A percentile compares a stretch with the other conserved stretches of the same genome.
These are phyloP conservation scores for Hemistola chrysoprasaria DNA, from an alignment of 2,888 invertebrate genomes.

Conservation along the genomic window DNA sequence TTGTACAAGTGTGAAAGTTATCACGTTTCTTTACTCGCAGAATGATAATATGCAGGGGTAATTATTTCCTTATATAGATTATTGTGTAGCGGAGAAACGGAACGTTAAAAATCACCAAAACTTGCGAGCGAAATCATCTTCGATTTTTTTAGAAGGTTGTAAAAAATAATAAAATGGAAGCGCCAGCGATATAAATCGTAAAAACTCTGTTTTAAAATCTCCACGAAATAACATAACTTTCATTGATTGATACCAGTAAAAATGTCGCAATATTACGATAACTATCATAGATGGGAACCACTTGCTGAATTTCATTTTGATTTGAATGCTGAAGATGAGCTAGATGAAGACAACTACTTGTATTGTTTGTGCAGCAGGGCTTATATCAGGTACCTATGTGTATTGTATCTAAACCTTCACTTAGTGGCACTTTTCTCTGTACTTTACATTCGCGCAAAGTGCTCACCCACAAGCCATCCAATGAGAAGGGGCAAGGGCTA, in stretches of 20 bases:
- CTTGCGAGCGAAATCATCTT: constrained; percentile 12
- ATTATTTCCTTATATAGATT: background rate
- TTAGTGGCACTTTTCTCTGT: too few relatives aligned
- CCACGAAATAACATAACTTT: background rate
- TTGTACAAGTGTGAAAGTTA: constrained; percentile 1
- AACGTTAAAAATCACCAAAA: constrained; percentile 6
- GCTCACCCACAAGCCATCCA: too few relatives aligned
- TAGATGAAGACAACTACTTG: constrained; percentile 77
- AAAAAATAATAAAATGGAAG: constrained; percentile 13
- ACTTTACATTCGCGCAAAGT: too few relatives aligned
- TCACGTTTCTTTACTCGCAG: background rate
- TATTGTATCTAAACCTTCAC: too few relatives aligned
- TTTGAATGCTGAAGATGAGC: constrained; percentile 59
- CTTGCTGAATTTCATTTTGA: constrained; percentile 84
- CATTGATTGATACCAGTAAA: constrained; percentile 34
- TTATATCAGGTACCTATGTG: constrained; percentile 84
- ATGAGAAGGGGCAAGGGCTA: too few relatives aligned
- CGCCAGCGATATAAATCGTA: background rate
- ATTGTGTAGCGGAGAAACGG: background rate
- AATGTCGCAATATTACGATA: constrained; percentile 70
- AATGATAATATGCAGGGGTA: background rate
- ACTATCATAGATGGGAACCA: constrained; percentile 84
- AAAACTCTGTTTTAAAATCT: background rate
- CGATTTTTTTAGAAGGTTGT: constrained; percentile 24
- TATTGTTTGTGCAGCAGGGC: constrained; percentile 88